Evolutionary conservation across 2,113 vertebrate genomes (phyloP).

Genomic region (Oncorhynchus masou): DNA sequence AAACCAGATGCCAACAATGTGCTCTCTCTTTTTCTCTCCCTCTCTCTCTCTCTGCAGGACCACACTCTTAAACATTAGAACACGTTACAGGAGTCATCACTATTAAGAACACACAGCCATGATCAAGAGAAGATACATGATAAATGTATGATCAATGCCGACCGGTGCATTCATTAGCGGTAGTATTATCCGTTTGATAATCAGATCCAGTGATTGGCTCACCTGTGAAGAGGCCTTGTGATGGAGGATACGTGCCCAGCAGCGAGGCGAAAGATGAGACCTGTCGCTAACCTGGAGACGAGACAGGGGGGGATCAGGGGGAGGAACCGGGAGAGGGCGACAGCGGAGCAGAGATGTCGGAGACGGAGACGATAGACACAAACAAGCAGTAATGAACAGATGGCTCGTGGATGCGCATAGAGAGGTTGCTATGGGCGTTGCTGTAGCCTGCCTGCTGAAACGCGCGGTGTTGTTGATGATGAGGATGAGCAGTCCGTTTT

Average conservation of each 20-base stretch:
- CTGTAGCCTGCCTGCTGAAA: constrained; percentile 43
- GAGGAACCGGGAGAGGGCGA: constrained; percentile 36
- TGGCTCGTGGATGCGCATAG: constrained; percentile 9
- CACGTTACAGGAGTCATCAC: no score
- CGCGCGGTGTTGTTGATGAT: constrained; percentile 38
- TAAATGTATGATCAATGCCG: no score
- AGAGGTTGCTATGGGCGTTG: constrained; percentile 51
- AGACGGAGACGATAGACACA: constrained; percentile 25
- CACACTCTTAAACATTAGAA: background rate
- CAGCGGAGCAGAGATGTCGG: constrained; percentile 30
- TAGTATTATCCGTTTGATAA: no score
- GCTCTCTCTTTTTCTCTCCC: background rate
- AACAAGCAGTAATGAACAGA: constrained; percentile 39
- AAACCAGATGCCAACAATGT: background rate
- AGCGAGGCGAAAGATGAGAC: constrained; percentile 23
- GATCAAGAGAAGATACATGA: no score
- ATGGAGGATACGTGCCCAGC: background rate
- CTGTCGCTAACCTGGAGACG: constrained; percentile 32
- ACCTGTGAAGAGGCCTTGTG: no score
- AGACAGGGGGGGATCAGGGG: background rate
- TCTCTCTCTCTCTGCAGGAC: background rate
- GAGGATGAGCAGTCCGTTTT: background rate
- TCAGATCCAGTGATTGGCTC: no score
- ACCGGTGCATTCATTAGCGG: no score
- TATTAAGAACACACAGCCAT: no score